Base-by-base conservation (phyloP, 2,797 vertebrate genomes). In the Sebastes trivittatus region DNA sequence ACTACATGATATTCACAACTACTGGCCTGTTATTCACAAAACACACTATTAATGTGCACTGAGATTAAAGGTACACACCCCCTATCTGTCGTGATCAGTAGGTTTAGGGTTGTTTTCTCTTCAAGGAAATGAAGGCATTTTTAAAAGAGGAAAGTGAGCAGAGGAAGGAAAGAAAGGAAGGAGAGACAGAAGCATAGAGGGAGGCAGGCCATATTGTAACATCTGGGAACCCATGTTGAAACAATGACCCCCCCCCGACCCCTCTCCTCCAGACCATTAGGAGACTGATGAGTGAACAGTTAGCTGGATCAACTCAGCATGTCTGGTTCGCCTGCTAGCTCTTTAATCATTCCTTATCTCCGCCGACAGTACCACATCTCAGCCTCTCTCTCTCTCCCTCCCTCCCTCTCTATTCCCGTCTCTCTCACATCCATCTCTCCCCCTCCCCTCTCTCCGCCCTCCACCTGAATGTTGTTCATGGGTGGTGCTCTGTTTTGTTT, bases 291-390 rank as follows among this genome's bases (percentile, higher is more conserved):
- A 97, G 96, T 91, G 94, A 95, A 91, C 85, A 80, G 88, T 88
- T 95, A 90, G 94, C 94, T 94, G 94, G 95, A 95, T 96, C 96
- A 95, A 91, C 93, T 93, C 91, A 93, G 95, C 92, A 94, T 95
- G 95, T 95, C 95, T 94, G 97, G 93, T 93, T 94, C 93, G 96
- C 75, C 78, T 13, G 94, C 96, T 93, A 83, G 87, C 93, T 93
- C 95, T 97, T 97, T 97, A 97, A 97, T 97, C 97, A 97, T 95
- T 94, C 95, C 96, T 97, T 96, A 97, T 97, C 96, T 97, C 42
- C 27, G 22, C 78, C 80, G 77, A 89, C 91, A 91, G 73, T 79
- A 94, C 92, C 89, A 94, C 92, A 85, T 81, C 83, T 72, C 76
- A 58, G 78, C 30, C 85, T 83, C 82, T 67, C 54, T 72, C 73